Base-by-base conservation (phyloP, 2,113 vertebrate species). In the Ranitomeya variabilis region DNA sequence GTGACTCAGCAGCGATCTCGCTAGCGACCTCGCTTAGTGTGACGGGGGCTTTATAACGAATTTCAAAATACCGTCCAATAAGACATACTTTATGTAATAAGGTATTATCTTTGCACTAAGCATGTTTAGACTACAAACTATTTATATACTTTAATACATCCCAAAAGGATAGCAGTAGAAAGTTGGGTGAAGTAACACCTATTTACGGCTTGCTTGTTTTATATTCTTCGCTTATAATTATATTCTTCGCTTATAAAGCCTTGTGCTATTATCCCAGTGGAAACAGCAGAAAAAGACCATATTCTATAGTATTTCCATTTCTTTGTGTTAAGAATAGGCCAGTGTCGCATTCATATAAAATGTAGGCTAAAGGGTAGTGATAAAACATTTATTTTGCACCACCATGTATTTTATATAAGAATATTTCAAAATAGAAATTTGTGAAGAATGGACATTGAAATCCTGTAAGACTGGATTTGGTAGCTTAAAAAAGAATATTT, bases 341-440 rank as follows among this genome's bases (percentile, higher is more conserved):
- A 78, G 21, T n/a, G 12, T 19, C 8, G 23, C 55, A 0, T 78
- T 51, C 31, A 74, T 16, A 7, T 37, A 74, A 74, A 45, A 51
- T 74, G 31, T 74, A 19, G 16, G 16, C 4, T 74, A 9, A 18
- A 74, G 26, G 31, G 14, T 21, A 21, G 76, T 55, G 76, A 54
- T 78, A 7, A 78, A 78, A 78, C 54, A 78, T 78, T 78, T 78
- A 78, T 23, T 78, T 78, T 23, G 10, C 76, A 78, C 18, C 52
- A 74, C 51, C 16, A 74, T 74, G 71, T 73, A 45, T 74, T 45
- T 74, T 19, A 51, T 26, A 74, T 31, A 74, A 18, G 37, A 67
- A 74, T 74, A 16, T 74, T 45, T 74, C 7, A 51, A 7, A 74
- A 51, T 0, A 74, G 71, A 16, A 18, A 74, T 74, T 74, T 74